These are phyloP conservation scores for Notospermus geniculatus DNA, from an alignment of 1,140 invertebrate species.

Conservation along the genomic window DNA sequence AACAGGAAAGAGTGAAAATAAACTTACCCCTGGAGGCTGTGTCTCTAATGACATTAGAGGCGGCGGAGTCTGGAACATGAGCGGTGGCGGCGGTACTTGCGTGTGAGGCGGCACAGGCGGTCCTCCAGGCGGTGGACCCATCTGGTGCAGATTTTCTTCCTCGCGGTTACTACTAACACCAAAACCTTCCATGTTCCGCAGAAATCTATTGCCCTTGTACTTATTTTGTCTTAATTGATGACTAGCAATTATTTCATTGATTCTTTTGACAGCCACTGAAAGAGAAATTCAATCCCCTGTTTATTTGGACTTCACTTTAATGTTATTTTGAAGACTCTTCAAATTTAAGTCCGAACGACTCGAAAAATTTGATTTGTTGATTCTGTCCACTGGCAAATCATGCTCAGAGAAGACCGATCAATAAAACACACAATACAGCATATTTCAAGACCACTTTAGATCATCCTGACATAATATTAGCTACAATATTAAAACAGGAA, in stretches of 20 bases:
- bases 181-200: neutral
- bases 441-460: too few species aligned
- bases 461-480: too few species aligned
- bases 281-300: constrained; percentile 18
- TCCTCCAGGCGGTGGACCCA: constrained; percentile 18
- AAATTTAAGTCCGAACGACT: too few species aligned
- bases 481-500: too few species aligned
- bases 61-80: constrained; percentile 45
- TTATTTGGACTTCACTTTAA: too few species aligned
- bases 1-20: too few species aligned
- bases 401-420: too few species aligned
- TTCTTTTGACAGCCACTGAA: constrained; percentile 64
- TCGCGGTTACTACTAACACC: too few species aligned
- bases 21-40: constrained; percentile 20
- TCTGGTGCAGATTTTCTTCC: neutral
- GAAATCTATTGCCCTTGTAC: constrained; percentile 12
- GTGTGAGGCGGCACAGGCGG: neutral
- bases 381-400: too few species aligned
- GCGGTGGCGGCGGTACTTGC: constrained; percentile 9
- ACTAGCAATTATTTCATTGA: constrained; percentile 62
- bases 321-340: too few species aligned
- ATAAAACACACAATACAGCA: too few species aligned
- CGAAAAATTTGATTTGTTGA: too few species aligned
- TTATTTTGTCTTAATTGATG: constrained; percentile 6
- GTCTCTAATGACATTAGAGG: constrained; percentile 52